These are phyloP conservation scores for Picathartes gymnocephalus DNA, from an alignment of 2,113 vertebrate species.

Conservation along the genomic window DNA sequence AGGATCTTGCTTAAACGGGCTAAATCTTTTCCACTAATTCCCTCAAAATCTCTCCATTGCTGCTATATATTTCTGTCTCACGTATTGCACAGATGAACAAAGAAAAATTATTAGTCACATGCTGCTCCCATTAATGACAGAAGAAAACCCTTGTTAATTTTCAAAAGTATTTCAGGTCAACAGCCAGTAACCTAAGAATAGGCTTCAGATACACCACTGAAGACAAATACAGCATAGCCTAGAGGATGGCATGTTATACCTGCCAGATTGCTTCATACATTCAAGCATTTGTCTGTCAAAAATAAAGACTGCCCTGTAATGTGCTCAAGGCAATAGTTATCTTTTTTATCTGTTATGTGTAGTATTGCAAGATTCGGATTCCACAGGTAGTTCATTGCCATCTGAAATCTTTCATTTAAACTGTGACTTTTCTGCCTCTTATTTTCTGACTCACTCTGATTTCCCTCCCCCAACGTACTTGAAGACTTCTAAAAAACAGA, in stretches of 20 bases:
- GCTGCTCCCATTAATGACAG: background rate
- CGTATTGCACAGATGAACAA: background rate
- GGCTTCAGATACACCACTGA: background rate
- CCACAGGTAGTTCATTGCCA: background rate
- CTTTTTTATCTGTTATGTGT: background rate
- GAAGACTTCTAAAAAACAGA: background rate
- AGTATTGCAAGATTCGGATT: background rate
- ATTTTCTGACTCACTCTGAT: background rate
- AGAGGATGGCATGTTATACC: background rate
- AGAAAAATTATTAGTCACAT: background rate
- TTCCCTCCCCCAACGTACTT: accelerated
- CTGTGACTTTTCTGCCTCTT: background rate
- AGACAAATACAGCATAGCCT: background rate
- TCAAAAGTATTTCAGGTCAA: background rate
- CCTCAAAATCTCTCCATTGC: background rate
- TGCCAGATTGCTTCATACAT: background rate
- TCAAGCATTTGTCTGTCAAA: background rate
- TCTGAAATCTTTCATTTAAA: background rate
- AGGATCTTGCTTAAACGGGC: background rate
- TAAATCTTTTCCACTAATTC: background rate
- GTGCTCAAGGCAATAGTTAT: background rate
- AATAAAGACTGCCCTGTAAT: background rate
- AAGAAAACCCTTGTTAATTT: background rate
- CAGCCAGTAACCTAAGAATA: background rate
- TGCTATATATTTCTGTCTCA: background rate